A percentile compares a stretch with the other conserved stretches of the same genome.
These are phyloP conservation scores for Cebidichthys violaceus DNA, from an alignment of 2,113 vertebrate species.

Conservation along the genomic window DNA sequence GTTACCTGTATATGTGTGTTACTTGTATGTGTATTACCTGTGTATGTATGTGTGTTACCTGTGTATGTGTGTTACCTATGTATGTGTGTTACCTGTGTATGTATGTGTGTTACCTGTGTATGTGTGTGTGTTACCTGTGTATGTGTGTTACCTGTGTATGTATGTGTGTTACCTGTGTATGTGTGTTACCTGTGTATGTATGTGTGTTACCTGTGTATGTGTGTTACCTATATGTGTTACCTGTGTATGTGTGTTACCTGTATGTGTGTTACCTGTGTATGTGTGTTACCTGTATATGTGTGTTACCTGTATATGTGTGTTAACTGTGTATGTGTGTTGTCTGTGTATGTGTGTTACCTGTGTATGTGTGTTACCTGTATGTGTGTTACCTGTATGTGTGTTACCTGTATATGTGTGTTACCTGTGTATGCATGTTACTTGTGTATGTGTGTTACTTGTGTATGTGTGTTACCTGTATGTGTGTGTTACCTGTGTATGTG, in stretches of 20 bases:
- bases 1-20: slow-evolving; percentile 74
- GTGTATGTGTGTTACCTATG: slow-evolving; percentile 71
- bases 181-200: background rate
- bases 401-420: background rate
- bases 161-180: too few relatives aligned
- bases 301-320: slow-evolving; percentile 71
- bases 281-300: background rate
- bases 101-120: background rate
- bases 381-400: background rate
- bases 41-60: too few relatives aligned
- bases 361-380: slow-evolving; percentile 32
- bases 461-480: background rate
- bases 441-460: slow-evolving; percentile 36
- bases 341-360: slow-evolving; percentile 66
- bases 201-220: slow-evolving; percentile 56
- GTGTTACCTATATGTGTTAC: background rate
- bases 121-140: background rate
- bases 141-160: background rate
- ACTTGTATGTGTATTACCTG: background rate
- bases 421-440: slow-evolving; percentile 62
- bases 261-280: slow-evolving; percentile 70
- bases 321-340: background rate
- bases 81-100: background rate
- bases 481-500: background rate
- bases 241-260: background rate